Conservation (phyloP, 2,888 invertebrate species). For the Elgonia sp. region DNA sequence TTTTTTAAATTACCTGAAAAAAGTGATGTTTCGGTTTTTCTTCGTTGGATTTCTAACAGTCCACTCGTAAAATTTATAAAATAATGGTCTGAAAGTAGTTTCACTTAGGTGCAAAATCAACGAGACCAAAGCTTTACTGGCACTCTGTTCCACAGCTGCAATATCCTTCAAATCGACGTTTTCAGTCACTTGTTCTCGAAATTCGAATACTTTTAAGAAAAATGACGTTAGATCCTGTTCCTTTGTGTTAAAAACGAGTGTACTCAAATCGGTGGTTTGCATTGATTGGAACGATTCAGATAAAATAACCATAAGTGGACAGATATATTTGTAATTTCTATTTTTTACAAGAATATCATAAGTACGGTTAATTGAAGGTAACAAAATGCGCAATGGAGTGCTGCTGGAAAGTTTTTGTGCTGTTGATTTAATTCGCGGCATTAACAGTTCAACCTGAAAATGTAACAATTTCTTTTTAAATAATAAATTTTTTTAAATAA, state of each 20-base stretch:
- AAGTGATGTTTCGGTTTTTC: conserved; percentile 92
- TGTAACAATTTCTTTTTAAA: not conserved
- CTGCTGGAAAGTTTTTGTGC: conserved; percentile 90
- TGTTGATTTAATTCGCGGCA: conserved; percentile 89
- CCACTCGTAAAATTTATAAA: conserved; percentile 96
- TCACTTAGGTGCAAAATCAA: conserved; percentile 96
- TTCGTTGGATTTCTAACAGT: conserved; percentile 90
- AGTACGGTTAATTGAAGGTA: conserved; percentile 91
- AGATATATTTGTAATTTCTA: conserved; percentile 89
- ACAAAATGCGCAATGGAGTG: conserved; percentile 92
- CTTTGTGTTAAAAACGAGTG: conserved; percentile 87
- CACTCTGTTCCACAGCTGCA: conserved; percentile 91
- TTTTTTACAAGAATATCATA: conserved; percentile 89
- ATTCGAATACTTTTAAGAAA: conserved; percentile 92
- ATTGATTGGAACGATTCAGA: conserved; percentile 91
- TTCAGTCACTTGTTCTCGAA: conserved; percentile 88
- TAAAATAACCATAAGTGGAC: conserved; percentile 92
- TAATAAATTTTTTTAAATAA: too few species aligned
- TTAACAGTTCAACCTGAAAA: conserved; percentile 86
- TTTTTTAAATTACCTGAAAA: conserved; percentile 89
- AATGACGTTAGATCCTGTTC: conserved; percentile 90
- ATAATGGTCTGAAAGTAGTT: conserved; percentile 95
- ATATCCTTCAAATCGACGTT: conserved; percentile 86
- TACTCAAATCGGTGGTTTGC: conserved; percentile 89
- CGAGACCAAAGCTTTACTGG: conserved; percentile 93